Evolutionary conservation across 1,140 invertebrate species (phyloP).

Genomic region (Cecropterus lyciades): DNA sequence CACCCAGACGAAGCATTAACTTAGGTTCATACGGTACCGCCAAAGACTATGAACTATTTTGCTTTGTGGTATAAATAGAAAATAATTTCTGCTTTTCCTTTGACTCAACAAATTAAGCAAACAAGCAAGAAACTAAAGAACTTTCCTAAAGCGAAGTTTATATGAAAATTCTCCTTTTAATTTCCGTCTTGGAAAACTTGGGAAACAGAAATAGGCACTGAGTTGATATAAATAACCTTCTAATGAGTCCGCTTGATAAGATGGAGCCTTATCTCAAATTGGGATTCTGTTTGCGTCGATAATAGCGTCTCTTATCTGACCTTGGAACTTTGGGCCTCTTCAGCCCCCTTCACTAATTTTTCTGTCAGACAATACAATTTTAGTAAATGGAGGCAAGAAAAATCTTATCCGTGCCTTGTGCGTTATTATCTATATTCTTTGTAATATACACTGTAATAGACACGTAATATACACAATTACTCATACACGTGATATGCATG

Average conservation of each 20-base stretch:
- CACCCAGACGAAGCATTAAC: neutral
- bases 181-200: conserved; percentile 6
- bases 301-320: conserved; percentile 20
- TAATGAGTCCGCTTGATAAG: conserved; percentile 31
- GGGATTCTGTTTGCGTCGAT: conserved; percentile 32
- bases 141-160: conserved; percentile 1
- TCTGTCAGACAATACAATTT: conserved; percentile 13
- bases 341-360: conserved; percentile 19
- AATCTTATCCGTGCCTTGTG: too few relatives aligned
- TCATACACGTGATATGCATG: too few relatives aligned
- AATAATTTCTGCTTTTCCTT: conserved; percentile 8
- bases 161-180: conserved; percentile 16
- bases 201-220: conserved; percentile 12
- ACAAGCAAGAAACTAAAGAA: neutral
- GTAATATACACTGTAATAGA: too few relatives aligned
- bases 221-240: conserved; percentile 27
- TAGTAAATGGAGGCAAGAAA: neutral
- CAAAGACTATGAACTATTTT: neutral
- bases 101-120: conserved; percentile 7
- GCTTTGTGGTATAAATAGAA: neutral
- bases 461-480: too few relatives aligned
- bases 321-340: conserved; percentile 7
- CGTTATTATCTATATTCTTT: too few relatives aligned
- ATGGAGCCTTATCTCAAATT: conserved; percentile 33
- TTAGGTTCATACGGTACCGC: neutral